A percentile compares a stretch with the other conserved stretches of the same genome.
These are phyloP conservation scores for Chrysotoxum bicinctum DNA, from an alignment of 2,888 invertebrate species.

Conservation along the genomic window DNA sequence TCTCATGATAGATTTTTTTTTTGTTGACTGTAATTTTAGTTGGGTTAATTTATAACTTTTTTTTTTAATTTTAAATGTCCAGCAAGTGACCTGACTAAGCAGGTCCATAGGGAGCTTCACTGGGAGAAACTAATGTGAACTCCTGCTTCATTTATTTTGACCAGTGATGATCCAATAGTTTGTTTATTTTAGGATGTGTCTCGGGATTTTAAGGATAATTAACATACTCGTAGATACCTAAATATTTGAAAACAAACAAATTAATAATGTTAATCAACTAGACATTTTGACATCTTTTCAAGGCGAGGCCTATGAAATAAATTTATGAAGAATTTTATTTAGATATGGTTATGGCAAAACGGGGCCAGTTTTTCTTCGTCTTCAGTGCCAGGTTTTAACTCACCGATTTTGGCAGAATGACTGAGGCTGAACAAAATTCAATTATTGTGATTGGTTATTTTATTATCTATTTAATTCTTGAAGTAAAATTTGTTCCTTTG, in stretches of 20 bases:
- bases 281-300: background rate
- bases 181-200: constrained; percentile 17
- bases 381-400: no score
- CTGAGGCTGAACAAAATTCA: no score
- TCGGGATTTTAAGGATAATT: constrained; percentile 11
- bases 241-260: background rate
- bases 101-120: constrained; percentile 1
- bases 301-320: background rate
- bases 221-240: background rate
- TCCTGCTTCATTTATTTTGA: constrained; percentile 11
- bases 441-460: no score
- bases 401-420: no score
- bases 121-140: background rate
- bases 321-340: no score
- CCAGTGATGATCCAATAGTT: constrained; percentile 42
- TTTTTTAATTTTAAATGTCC: background rate
- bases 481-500: no score
- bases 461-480: no score
- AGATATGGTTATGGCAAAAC: no score
- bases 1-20: background rate
- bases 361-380: no score
- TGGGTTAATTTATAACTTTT: constrained; percentile 1
- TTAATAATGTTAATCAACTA: background rate
- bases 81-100: background rate
- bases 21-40: background rate